Evolutionary conservation across 2,113 vertebrate genomes (phyloP), one percentile per base, ranked within the genome.

Genomic region (Acanthisitta chloris): DNA sequence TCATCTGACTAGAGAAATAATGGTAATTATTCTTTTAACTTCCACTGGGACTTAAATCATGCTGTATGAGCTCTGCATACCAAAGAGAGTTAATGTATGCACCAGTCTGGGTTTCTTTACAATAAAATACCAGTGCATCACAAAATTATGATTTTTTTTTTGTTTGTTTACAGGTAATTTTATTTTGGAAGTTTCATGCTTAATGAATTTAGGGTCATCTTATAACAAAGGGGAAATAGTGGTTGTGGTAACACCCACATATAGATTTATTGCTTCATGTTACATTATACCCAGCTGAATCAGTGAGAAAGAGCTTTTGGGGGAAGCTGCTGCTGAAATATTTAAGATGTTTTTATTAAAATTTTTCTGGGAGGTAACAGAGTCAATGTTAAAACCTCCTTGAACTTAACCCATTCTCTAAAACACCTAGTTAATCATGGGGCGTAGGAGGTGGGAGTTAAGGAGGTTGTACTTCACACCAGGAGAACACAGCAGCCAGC

Each of bases 11-110:
- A 77, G 76, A 90, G 81, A 96, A 97, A 94, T 95, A 96, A 96
- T 69, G 84, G 84, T 96, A 97, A 97, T 97, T 97, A 97, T 96
- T 97, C 92, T 96, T 90, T 95, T 95, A 96, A 95, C 96, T 96
- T 96, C 85, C 82, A 79, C 86, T 88, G 70, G 93, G 97, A 95
- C 81, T 96, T 95, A 52, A 83, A 90, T 92, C 94, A 76, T 76
- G 81, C 83, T 92, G 62, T 45, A 74, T 92, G 93, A 86, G 74
- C 70, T 88, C 49, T 94, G 97, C 96, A 96, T 96, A 92, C 80
- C 54, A 95, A 97, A 70, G 79, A 95, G 84, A 19, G 81, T 38
- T 86, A 82, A 73, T 94, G 67, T 80, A 76, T 69, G 36, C 74
- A 86, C 38, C 43, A 64, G 49, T 59, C 67, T 67, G 38, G 78